These are phyloP conservation scores for Acanthiza pusilla DNA, from an alignment of 2,797 vertebrate genomes.

Conservation along the genomic window DNA sequence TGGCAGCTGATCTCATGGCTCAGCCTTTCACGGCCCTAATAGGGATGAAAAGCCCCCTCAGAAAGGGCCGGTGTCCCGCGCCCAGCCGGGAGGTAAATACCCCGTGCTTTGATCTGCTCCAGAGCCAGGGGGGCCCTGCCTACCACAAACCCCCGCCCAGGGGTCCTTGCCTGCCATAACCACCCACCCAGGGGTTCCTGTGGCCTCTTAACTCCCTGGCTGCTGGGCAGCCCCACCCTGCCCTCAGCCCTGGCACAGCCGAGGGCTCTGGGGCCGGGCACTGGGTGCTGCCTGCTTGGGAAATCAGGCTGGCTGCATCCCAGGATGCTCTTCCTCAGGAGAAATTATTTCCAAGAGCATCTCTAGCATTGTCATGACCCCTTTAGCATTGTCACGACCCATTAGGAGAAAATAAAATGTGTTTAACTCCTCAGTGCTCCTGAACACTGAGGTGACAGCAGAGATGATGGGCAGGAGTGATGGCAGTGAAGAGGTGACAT, in stretches of 20 bases:
- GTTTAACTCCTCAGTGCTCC: neutral
- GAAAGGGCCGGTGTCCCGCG: slow-evolving; percentile 37
- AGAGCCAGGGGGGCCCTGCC: neutral
- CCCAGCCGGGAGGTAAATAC: slow-evolving; percentile 49
- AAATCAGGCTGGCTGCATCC: neutral
- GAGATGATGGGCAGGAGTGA: accelerated
- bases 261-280: neutral
- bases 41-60: slow-evolving; percentile 60
- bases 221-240: neutral
- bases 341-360: neutral
- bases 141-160: neutral
- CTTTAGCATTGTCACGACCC: neutral
- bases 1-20: slow-evolving; percentile 65
- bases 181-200: neutral
- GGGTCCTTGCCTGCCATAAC: neutral
- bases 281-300: neutral
- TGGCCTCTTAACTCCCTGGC: neutral
- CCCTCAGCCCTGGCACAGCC: accelerated
- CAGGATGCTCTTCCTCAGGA: neutral
- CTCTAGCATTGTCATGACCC: neutral
- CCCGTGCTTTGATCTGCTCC: slow-evolving; percentile 45
- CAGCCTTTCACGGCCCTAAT: slow-evolving; percentile 54
- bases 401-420: neutral
- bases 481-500: neutral
- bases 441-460: neutral